Base-by-base conservation (phyloP, 2,888 invertebrate genomes). In the Scaptomyza reducta region DNA sequence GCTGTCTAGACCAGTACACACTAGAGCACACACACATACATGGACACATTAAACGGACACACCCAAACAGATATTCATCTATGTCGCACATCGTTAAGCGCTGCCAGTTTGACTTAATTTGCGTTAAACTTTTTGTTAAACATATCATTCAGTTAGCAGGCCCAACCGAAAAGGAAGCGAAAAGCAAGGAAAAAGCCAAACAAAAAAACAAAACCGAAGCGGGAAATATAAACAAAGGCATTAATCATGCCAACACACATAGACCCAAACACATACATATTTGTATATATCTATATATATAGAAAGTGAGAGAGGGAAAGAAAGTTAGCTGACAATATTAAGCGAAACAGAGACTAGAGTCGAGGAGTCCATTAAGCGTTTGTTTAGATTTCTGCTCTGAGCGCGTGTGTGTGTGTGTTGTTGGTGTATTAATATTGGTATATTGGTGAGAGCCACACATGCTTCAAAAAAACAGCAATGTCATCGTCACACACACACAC, bases 21-120 rank as follows among this genome's bases (percentile, higher is more conserved):
- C 29, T 29, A 14, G 22, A 10, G 51, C 25, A 64, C 50, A 22
- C 51, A 51, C 46, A 40, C 42, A 44, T 51, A 63, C 45, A 45
- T 27, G 44, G 18, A 56, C 27, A 35, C 7, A 31, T 11, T 44
- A 16, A 35, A n/a, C 22, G 41, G 42, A 31, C 67, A 69, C 64
- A 53, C 55, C 47, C 59, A 64, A 55, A 73, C 47, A 61, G 58
- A 73, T 74, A 83, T 82, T 79, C 79, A 71, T 85, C 88, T 79
- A 70, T 87, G 83, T 86, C 79, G 88, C 87, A 86, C 86, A 83
- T 86, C 83, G 83, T 88, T 86, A 84, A 79, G 83, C 88, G 88
- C 77, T 86, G 79, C 86, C 86, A 82, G 88, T 84, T 84, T 86
- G 88, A 88, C 83, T 84, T 88, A 84, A 84, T 83, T 87, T 84